Percentiles rank a stretch among this genome's conserved stretches.
phyloP scores from a whole-genome alignment of 2,113 vertebrate genomes.

The Podilymbus podiceps region DNA sequence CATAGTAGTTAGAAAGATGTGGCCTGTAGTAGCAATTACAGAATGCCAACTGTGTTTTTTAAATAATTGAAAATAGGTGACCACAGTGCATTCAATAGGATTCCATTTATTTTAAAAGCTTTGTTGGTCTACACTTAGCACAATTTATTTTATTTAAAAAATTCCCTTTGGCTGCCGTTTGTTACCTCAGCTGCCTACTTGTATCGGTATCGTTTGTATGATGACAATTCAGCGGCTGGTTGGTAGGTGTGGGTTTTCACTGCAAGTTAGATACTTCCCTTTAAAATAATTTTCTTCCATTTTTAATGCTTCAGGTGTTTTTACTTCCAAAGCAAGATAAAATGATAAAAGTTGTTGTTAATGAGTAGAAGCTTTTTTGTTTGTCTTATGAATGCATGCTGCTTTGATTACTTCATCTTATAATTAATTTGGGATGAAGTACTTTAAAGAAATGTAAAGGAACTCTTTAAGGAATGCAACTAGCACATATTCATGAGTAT shows the following conservation, averaged over 20 bases:
- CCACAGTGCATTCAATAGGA: not conserved
- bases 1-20: not conserved
- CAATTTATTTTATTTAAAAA: not conserved
- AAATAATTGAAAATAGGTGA: slow-evolving; percentile 42
- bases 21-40: not conserved
- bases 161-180: slow-evolving; percentile 1
- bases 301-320: not conserved
- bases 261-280: not conserved
- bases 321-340: not conserved
- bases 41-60: slow-evolving; percentile 18
- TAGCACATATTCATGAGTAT: not conserved
- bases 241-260: not conserved
- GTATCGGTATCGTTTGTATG: not conserved
- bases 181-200: not conserved
- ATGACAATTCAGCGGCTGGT: not conserved
- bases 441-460: slow-evolving; percentile 11
- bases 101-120: slow-evolving; percentile 50
- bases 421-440: not conserved
- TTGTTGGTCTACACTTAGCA: not conserved
- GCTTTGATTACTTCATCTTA: slow-evolving; percentile 15
- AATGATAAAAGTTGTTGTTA: not conserved
- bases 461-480: not conserved
- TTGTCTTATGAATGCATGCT: not conserved
- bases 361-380: not conserved
- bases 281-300: not conserved